Evolutionary conservation across 2,113 vertebrate genomes (phyloP).

Genomic region (Bucco capensis): DNA sequence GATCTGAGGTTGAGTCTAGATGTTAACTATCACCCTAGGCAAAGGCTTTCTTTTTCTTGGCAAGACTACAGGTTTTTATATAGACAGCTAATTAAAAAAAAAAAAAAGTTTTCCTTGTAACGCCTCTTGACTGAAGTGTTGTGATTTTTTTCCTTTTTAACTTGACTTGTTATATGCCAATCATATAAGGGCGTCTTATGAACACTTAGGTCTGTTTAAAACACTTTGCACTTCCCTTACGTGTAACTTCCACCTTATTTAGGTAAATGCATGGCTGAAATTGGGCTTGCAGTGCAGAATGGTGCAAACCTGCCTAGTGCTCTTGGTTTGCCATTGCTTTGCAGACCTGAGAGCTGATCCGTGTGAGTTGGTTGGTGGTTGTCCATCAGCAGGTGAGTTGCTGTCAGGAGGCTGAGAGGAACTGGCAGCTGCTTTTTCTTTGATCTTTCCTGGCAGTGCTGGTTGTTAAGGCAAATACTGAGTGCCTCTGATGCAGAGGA

Average conservation of each 20-base stretch:
- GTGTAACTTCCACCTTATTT: not conserved
- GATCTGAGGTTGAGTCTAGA: not conserved
- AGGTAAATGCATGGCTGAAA: not conserved
- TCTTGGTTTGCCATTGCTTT: not conserved
- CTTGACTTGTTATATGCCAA: not conserved
- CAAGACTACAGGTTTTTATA: not conserved
- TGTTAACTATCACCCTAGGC: not conserved
- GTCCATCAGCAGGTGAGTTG: too few relatives aligned
- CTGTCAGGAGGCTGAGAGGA: slow-evolving; percentile 28
- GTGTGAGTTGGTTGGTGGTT: too few relatives aligned
- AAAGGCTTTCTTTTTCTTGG: not conserved
- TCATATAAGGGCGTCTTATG: not conserved
- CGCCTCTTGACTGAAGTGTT: not conserved
- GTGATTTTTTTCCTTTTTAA: not conserved
- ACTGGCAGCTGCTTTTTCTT: slow-evolving; percentile 17
- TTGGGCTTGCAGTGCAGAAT: accelerated
- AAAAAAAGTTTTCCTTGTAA: not conserved
- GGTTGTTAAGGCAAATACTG: too few relatives aligned
- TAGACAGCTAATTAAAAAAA: not conserved
- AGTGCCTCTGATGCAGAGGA: too few relatives aligned
- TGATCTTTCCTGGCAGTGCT: too few relatives aligned
- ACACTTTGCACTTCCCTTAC: not conserved
- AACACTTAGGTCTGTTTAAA: not conserved
- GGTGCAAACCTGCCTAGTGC: not conserved
- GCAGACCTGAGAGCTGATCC: not conserved